A percentile compares a stretch with the other conserved stretches of the same genome.
phyloP scores from a whole-genome alignment of 2,113 vertebrate genomes.

The Hepsetus odoe region DNA sequence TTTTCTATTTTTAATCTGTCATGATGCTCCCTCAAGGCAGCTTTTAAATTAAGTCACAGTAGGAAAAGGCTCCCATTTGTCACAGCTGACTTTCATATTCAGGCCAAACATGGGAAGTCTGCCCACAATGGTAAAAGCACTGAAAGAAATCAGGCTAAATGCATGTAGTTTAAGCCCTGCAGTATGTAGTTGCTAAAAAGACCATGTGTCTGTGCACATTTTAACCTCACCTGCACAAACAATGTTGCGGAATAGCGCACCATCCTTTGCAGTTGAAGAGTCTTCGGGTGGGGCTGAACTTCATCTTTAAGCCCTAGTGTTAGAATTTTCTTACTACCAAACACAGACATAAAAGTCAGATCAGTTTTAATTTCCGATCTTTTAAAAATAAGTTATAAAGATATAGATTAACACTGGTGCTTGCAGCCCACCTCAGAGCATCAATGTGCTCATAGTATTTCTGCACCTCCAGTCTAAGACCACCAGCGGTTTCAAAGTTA shows the following conservation, averaged over 20 bases:
- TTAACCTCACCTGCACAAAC: slow-evolving; percentile 87
- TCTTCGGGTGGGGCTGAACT: slow-evolving; percentile 84
- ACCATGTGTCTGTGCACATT: background rate
- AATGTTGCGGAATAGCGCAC: slow-evolving; percentile 92
- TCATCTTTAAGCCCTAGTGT: slow-evolving; percentile 87
- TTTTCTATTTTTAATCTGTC: no score
- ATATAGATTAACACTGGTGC: background rate
- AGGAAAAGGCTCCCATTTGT: no score
- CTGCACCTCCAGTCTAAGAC: slow-evolving; percentile 90
- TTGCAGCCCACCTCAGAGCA: slow-evolving; percentile 83
- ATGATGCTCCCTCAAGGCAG: no score
- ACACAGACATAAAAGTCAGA: background rate
- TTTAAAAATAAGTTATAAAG: background rate
- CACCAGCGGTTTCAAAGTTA: slow-evolving; percentile 84
- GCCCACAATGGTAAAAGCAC: no score
- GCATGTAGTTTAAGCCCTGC: no score
- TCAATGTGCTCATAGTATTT: slow-evolving; percentile 96
- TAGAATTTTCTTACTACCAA: slow-evolving; percentile 91
- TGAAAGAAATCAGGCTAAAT: no score
- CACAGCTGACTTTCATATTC: no score
- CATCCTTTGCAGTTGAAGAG: slow-evolving; percentile 92
- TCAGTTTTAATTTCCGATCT: background rate
- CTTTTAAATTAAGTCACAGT: no score
- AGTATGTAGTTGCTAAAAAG: background rate
- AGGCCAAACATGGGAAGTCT: no score